These are phyloP conservation scores for Dendrocopos noguchii DNA, from an alignment of 2,113 vertebrate genomes.

Conservation along the genomic window DNA sequence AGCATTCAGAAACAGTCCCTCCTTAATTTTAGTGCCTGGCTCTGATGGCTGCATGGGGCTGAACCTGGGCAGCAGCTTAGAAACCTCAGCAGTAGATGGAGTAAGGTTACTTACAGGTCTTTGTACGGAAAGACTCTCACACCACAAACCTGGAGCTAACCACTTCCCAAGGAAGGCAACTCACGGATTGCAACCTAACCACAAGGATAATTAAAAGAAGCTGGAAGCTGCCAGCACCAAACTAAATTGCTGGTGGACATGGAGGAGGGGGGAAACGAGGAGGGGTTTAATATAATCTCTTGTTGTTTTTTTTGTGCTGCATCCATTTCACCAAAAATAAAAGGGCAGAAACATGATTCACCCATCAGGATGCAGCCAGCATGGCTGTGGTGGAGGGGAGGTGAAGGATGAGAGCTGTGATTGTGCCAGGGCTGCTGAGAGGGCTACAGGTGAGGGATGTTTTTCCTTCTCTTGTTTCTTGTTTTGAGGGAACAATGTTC, in stretches of 20 bases:
- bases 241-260: background rate
- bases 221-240: background rate
- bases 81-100: too few species aligned
- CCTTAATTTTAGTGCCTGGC: background rate
- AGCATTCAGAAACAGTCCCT: background rate
- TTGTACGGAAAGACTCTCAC: background rate
- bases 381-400: background rate
- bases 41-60: background rate
- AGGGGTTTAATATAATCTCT: background rate
- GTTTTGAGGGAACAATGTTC: background rate
- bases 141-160: background rate
- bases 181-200: background rate
- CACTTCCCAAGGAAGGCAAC: background rate
- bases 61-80: background rate
- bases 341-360: background rate
- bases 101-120: background rate
- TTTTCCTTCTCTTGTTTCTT: background rate
- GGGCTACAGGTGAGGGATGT: background rate
- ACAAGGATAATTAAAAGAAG: background rate
- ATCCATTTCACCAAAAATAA: background rate
- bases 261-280: background rate
- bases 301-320: background rate
- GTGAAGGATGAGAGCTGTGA: background rate
- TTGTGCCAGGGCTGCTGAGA: background rate
- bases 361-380: background rate